Evolutionary conservation across 2,797 vertebrate species (phyloP).

Genomic region (Telmatherina bonti): DNA sequence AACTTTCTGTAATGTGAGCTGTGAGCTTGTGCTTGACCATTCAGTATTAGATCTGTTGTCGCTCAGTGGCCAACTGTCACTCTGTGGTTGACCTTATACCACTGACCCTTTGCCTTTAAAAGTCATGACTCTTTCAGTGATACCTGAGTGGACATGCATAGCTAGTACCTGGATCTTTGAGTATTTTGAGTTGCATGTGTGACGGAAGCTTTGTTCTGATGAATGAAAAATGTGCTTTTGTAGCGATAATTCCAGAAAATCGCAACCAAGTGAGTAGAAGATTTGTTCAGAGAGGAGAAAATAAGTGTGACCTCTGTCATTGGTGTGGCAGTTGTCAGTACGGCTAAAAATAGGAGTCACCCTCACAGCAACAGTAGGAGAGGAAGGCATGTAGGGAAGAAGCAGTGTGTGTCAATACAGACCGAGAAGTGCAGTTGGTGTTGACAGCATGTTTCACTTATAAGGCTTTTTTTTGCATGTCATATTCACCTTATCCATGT

Average conservation of each 20-base stretch:
- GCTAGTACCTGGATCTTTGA: conserved; percentile 48
- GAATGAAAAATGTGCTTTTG: background rate
- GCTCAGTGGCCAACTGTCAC: conserved; percentile 31
- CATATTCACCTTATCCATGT: background rate
- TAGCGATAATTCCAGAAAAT: background rate
- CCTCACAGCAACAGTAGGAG: conserved; percentile 43
- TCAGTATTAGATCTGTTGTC: conserved; percentile 23
- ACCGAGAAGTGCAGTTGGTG: conserved; percentile 6
- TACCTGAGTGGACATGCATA: conserved; percentile 45
- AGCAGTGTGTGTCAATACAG: conserved; percentile 13
- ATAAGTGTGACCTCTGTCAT: conserved; percentile 59
- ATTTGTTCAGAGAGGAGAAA: conserved; percentile 30
- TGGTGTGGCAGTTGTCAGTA: conserved; percentile 62
- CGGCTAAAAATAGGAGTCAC: conserved; percentile 73
- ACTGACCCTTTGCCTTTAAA: conserved; percentile 78
- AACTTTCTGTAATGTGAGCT: conserved; percentile 78
- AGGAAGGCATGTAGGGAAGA: conserved; percentile 23
- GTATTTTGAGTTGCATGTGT: background rate
- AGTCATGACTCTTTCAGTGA: conserved; percentile 68
- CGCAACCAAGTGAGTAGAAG: background rate
- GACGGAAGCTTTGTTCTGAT: background rate
- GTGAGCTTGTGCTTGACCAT: conserved; percentile 37
- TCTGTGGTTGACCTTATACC: conserved; percentile 40
- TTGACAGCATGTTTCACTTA: background rate
- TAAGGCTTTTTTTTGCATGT: background rate